Conservation (phyloP, 2,797 vertebrate species). For the Bovichtus variegatus region DNA sequence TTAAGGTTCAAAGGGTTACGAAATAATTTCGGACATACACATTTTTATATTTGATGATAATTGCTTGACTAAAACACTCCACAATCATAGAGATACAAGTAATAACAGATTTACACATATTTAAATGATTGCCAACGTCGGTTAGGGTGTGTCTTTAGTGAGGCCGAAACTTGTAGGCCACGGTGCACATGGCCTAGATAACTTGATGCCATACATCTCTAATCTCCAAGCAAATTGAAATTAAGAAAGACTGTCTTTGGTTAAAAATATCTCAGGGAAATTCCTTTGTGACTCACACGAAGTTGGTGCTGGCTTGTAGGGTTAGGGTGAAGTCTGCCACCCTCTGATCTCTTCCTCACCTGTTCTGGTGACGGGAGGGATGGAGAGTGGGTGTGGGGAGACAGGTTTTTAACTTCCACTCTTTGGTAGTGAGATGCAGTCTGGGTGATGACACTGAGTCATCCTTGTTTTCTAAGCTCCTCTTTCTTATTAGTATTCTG, state of each 20-base stretch:
- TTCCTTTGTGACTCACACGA: conserved; percentile 77
- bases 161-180: conserved; percentile 18
- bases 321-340: conserved; percentile 64
- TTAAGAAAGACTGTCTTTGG: conserved; percentile 57
- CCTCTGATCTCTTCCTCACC: conserved; percentile 36
- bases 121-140: conserved; percentile 13
- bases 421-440: conserved; percentile 44
- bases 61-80: neutral
- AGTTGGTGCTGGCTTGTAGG: conserved; percentile 43
- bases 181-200: conserved; percentile 68
- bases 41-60: neutral
- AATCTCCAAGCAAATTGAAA: conserved; percentile 59
- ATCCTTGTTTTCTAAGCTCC: conserved; percentile 50
- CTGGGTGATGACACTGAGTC: conserved; percentile 70
- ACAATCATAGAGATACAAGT: conserved; percentile 6
- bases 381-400: conserved; percentile 28
- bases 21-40: neutral
- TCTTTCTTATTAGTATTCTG: conserved; percentile 51
- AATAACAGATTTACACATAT: conserved; percentile 12
- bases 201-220: conserved; percentile 42
- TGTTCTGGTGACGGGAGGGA: conserved; percentile 29
- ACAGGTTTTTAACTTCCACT: conserved; percentile 38
- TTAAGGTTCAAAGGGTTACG: too few species aligned
- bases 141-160: conserved; percentile 37
- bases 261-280: conserved; percentile 72